phyloP scores from a whole-genome alignment of 2,797 vertebrate genomes.

The Peromyscus melanophrys region DNA sequence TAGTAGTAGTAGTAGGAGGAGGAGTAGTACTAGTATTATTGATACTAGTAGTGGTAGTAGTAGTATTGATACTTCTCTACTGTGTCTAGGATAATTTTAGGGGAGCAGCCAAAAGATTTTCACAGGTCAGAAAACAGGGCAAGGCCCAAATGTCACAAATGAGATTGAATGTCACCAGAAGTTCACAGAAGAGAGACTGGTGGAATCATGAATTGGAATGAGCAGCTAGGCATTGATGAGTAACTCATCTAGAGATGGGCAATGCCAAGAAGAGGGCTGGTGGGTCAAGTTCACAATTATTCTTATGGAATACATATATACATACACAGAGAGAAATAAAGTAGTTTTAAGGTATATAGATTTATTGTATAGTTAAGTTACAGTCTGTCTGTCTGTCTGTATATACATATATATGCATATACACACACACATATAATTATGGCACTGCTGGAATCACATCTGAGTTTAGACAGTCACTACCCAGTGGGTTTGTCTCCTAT shows the following conservation, averaged over 20 bases:
- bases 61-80: not conserved
- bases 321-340: not conserved
- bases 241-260: not conserved
- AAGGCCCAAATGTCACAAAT: not conserved
- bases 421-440: not conserved
- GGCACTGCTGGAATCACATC: not conserved
- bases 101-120: not conserved
- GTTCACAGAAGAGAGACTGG: not conserved
- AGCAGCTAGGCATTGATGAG: not conserved
- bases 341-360: not conserved
- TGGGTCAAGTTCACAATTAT: not conserved
- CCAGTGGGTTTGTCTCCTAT: not conserved
- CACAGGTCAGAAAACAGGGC: not conserved
- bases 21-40: too few species aligned
- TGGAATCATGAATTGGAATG: not conserved
- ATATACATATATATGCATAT: not conserved
- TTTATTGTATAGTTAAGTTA: not conserved
- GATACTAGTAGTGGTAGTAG: too few species aligned
- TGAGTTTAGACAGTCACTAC: not conserved
- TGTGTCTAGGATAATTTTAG: not conserved
- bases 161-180: not conserved
- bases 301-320: not conserved
- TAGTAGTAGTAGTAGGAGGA: too few species aligned
- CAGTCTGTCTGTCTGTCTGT: not conserved
- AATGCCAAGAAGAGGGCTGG: not conserved